Evolutionary conservation across 2,888 invertebrate genomes (phyloP), one percentile per base, ranked within the genome.

Genomic region (Luffia ferchaultella): DNA sequence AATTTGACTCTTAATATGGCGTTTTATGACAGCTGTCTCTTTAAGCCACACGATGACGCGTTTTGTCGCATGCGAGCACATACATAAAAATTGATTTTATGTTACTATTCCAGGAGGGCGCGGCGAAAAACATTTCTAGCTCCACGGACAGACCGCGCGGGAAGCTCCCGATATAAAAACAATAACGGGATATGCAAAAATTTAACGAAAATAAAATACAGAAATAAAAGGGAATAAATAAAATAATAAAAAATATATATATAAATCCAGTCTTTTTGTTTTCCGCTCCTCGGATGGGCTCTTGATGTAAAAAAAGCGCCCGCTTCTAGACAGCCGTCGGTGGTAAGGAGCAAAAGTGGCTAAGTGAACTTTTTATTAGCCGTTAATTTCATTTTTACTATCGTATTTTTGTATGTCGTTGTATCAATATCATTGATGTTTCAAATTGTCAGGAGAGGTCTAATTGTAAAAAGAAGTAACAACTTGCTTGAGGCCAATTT

Each of bases 231-330:
- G 66, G 67, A 74, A 79, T 78, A 82, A 80, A 82, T 76, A 80
- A 82, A 79, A 78, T 75, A 74, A 78, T 75, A 79, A 77, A 77
- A 75, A 72, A 71, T 7, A 30, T 30, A 30, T 30, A 73, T 76
- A 80, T 75, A 82, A 83, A 80, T 82, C 79, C 79, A 70, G 71
- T 72, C 76, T 80, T 83, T 83, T 83, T 82, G 80, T 82, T 80
- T 78, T 67, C 73, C 71, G 70, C 65, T 72, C 67, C 70, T 73
- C 75, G 76, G 78, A 75, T 74, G 76, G 80, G 82, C 75, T 77
- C 73, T 73, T 72, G 73, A 72, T 75, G 76, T 74, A 76, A 78
- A 82, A 73, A 83, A 83, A 79, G 76, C 75, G 76, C 74, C 78
- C 82, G 82, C 75, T 79, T 77, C 80, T 77, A 84, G 84, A 83